A percentile compares a stretch with the other conserved stretches of the same genome.
phyloP scores from a whole-genome alignment of 2,113 vertebrate genomes.

The Saimiri boliviensis region DNA sequence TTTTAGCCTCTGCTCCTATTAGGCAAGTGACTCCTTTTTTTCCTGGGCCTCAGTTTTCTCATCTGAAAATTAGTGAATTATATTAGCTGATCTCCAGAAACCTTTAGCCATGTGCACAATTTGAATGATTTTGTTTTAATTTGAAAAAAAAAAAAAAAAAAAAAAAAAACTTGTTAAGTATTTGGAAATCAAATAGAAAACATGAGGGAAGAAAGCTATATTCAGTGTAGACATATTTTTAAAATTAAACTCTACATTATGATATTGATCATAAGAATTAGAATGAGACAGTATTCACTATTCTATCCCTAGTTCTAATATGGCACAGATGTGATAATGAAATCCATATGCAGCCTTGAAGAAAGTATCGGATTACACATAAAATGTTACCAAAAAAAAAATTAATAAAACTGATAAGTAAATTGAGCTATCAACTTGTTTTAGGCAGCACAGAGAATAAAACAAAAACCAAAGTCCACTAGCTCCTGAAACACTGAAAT shows the following conservation, averaged over 20 bases:
- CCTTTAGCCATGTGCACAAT: not conserved
- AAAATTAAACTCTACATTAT: slow-evolving; percentile 65
- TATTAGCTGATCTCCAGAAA: not conserved
- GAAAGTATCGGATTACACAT: slow-evolving; percentile 28
- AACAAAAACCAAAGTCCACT: not conserved
- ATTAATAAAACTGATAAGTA: not conserved
- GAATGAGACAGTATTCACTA: not conserved
- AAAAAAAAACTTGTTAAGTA: slow-evolving; percentile 11
- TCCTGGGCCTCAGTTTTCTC: not conserved
- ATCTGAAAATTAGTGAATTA: slow-evolving; percentile 18
- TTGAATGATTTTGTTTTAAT: slow-evolving; percentile 24
- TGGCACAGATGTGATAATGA: slow-evolving; percentile 60
- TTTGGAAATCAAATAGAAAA: slow-evolving; percentile 33
- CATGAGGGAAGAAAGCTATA: slow-evolving; percentile 27
- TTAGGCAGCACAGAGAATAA: slow-evolving; percentile 27
- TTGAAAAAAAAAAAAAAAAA: slow-evolving; percentile 17
- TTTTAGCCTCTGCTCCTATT: not conserved
- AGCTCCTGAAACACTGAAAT: slow-evolving; percentile 8
- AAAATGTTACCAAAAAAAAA: slow-evolving; percentile 5
- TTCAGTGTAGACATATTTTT: slow-evolving; percentile 56
- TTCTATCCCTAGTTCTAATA: not conserved
- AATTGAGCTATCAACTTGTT: slow-evolving; percentile 47
- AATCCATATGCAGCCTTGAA: not conserved
- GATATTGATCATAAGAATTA: slow-evolving; percentile 29
- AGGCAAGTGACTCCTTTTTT: not conserved